Base-by-base conservation (phyloP, 1,140 invertebrate species). In the Tribolium castaneum region DNA sequence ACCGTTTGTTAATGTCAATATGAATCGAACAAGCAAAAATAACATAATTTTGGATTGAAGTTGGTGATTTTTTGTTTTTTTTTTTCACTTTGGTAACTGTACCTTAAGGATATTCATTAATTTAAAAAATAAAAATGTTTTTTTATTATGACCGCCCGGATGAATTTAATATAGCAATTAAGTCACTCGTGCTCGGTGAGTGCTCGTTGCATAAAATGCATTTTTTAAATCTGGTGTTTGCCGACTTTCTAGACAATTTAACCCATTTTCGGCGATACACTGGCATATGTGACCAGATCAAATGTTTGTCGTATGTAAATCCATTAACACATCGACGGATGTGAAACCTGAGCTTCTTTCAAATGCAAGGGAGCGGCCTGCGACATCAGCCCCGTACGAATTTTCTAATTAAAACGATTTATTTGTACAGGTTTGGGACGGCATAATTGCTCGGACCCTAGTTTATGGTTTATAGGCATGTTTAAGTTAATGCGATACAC, bases 321-420 rank as follows among this genome's bases (percentile, higher is more conserved):
- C 50, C 73, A 75, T 75, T 75, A 75, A 59, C 73, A 62, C 72
- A 75, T 34, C 19, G 52, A 16, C 73, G 73, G 73, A 75, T 75
- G 56, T 75, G 73, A 59, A 75, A 75, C 35, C 9, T 19, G 54
- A 75, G 25, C 25, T 59, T 7, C 34, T 30, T 73, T 73, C 35
- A 35, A 66, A 25, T 35, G 30, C 34, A 66, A 34, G 59, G 59
- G 59, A 35, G 59, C 59, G 59, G 52, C 9, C 22, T 62, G 10
- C 3, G 5, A 35, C 10, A 66, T 3, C 12, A 12, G 2, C 10
- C 6, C 7, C 22, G 52, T 56, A 14, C 52, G 16, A 19, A 56
- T 56, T 62, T 62, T 45, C 5, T 59, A 66, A 77, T 66, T 77
- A 66, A 77, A 77, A 71, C 66, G 76, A 77, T 77, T 77, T 77